Evolutionary conservation across 2,113 vertebrate genomes (phyloP).

Genomic region (Eonycteris spelaea): DNA sequence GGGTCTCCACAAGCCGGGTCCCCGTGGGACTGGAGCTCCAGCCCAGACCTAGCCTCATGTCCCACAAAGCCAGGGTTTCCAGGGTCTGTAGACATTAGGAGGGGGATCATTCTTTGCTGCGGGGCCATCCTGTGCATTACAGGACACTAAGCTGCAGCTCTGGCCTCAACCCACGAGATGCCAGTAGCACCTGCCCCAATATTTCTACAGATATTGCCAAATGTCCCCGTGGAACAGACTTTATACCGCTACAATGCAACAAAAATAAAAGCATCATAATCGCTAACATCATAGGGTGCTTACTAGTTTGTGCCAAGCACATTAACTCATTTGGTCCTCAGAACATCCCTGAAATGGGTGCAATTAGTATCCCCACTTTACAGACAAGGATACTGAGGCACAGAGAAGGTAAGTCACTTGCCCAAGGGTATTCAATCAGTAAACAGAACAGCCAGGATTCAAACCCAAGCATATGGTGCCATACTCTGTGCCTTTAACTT

Average conservation of each 20-base stretch:
- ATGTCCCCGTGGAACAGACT: neutral
- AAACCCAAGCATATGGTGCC: neutral
- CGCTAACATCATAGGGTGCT: neutral
- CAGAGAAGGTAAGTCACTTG: neutral
- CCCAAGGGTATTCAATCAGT: neutral
- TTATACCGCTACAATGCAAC: neutral
- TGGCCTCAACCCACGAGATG: neutral
- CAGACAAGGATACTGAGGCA: neutral
- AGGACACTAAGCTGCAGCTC: neutral
- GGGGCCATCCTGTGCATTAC: rapidly evolving
- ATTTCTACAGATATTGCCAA: neutral
- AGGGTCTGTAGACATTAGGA: rapidly evolving
- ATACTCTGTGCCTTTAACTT: neutral
- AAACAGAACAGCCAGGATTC: neutral
- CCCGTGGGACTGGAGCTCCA: neutral
- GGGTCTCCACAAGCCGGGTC: neutral
- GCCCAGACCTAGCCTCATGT: neutral
- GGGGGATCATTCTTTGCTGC: rapidly evolving
- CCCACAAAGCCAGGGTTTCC: neutral
- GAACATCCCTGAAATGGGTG: neutral
- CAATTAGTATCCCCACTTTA: neutral
- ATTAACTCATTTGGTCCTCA: neutral
- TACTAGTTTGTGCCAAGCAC: neutral
- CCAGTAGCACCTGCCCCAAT: neutral
- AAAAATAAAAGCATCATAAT: neutral